A percentile compares a stretch with the other conserved stretches of the same genome.
These are phyloP conservation scores for Cebidichthys violaceus DNA, from an alignment of 2,113 vertebrate genomes.

Conservation along the genomic window DNA sequence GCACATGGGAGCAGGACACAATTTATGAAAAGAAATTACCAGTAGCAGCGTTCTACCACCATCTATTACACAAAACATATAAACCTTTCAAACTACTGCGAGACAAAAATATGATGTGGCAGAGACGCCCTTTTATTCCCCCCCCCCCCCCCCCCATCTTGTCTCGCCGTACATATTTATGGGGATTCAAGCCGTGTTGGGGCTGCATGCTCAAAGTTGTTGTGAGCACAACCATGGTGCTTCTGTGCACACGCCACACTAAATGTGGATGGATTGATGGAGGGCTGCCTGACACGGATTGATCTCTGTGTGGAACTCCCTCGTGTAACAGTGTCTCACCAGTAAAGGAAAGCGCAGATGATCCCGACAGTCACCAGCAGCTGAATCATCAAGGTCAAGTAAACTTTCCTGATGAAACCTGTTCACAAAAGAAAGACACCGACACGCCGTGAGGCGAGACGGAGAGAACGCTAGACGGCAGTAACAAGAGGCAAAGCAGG, in stretches of 20 bases:
- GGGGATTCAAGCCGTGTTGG: background rate
- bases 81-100: conserved; percentile 51
- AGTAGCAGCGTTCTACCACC: conserved; percentile 22
- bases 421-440: conserved; percentile 35
- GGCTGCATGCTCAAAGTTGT: conserved; percentile 6
- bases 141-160: conserved; percentile 6
- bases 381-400: conserved; percentile 85
- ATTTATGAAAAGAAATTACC: conserved; percentile 69
- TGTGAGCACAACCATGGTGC: background rate
- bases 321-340: conserved; percentile 77
- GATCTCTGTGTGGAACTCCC: background rate
- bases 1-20: conserved; percentile 59
- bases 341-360: conserved; percentile 86
- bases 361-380: conserved; percentile 83
- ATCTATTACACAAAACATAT: conserved; percentile 65
- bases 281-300: conserved; percentile 21
- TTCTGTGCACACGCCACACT: background rate
- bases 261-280: conserved; percentile 6
- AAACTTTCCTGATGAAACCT: conserved; percentile 89
- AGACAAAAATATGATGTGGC: conserved; percentile 25
- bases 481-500: conserved; percentile 7
- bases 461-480: background rate
- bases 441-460: background rate
- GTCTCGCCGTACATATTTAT: conserved; percentile 22
- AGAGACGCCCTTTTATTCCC: conserved; percentile 28